Evolutionary conservation across 1,140 invertebrate genomes (phyloP), one percentile per base, ranked within the genome.

Genomic region (Caenorhabditis inopinata): DNA sequence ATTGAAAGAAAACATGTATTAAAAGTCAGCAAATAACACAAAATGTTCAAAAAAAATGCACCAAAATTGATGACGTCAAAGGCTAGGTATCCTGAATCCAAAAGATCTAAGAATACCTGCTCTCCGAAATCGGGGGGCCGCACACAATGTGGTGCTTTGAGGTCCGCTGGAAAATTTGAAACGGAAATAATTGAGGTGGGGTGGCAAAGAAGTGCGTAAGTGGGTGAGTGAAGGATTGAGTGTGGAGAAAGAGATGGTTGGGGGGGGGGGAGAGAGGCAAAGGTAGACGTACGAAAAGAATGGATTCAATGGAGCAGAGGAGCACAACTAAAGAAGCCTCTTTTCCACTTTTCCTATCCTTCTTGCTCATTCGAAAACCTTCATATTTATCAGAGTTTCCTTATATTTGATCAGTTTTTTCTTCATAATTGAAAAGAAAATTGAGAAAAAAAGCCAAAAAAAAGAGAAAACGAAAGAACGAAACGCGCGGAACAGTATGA

Each of bases 121-220:
- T 23, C 49, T 25, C 5, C 3, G 5, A 29, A 58, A 29, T 11
- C 6, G 16, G 29, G 23, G 9, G 49, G 23, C 12, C 51, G 32
- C 6, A 32, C 11, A 32, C 7, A 25, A 14, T 16, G 14, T 32
- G 51, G 51, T 29, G 51, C 51, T 29, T 29, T 3, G 11, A n/a
- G n/a, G 58, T 23, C 58, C 32, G 21, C 38, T 6, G 11, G 51
- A 58, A 68, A 68, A 68, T 68, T 38, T 68, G 58, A 68, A 68
- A 68, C 58, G 58, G 58, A 68, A 68, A 68, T 68, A 68, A 68
- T 68, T 68, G 58, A 68, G 58, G 58, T 42, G 38, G 38, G 5
- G 38, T 14, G 5, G 29, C 18, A 18, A 38, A 16, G 53, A n/a
- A 42, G 38, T 42, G 38, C n/a, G n/a, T n/a, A n/a, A n/a, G n/a